Conservation (phyloP, 1,140 invertebrate species). For the Catajapyx aquilonaris region DNA sequence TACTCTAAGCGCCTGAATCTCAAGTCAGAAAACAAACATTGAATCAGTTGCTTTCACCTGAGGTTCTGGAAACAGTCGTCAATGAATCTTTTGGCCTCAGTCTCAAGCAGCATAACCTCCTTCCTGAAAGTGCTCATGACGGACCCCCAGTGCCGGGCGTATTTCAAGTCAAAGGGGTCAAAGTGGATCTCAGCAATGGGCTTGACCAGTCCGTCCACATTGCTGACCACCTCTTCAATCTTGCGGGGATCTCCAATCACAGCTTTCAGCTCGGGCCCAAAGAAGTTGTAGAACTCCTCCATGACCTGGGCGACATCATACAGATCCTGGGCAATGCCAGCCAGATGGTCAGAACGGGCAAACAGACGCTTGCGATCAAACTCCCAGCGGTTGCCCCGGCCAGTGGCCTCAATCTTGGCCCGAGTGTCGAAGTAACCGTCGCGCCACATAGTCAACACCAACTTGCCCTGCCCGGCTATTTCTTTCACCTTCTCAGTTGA, state of each 20-base stretch:
- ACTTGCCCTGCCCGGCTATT: constrained; percentile 30
- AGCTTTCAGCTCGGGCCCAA: constrained; percentile 61
- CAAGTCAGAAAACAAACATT: constrained; percentile 7
- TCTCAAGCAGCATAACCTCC: constrained; percentile 48
- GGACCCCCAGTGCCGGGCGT: constrained; percentile 61
- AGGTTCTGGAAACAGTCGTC: constrained; percentile 62
- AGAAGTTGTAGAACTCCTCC: constrained; percentile 72
- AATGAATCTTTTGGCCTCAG: constrained; percentile 63
- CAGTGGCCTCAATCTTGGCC: constrained; percentile 55
- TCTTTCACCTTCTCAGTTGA: constrained; percentile 24
- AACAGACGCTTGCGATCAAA: constrained; percentile 65
- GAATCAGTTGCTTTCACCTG: constrained; percentile 18
- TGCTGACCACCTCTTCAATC: constrained; percentile 57
- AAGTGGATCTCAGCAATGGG: constrained; percentile 56
- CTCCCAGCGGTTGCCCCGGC: constrained; percentile 68
- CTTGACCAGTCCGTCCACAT: constrained; percentile 42
- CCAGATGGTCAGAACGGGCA: constrained; percentile 60
- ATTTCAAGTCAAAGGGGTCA: constrained; percentile 51
- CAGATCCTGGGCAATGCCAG: constrained; percentile 49
- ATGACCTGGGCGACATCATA: constrained; percentile 48
- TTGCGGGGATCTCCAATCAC: constrained; percentile 63
- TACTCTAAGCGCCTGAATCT: background rate
- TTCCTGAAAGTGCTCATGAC: constrained; percentile 50
- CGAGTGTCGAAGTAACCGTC: constrained; percentile 45
- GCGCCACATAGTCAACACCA: constrained; percentile 58